A percentile compares a stretch with the other conserved stretches of the same genome.
phyloP scores from a whole-genome alignment of 2,888 invertebrate species.

The Aspidapion aeneum region DNA sequence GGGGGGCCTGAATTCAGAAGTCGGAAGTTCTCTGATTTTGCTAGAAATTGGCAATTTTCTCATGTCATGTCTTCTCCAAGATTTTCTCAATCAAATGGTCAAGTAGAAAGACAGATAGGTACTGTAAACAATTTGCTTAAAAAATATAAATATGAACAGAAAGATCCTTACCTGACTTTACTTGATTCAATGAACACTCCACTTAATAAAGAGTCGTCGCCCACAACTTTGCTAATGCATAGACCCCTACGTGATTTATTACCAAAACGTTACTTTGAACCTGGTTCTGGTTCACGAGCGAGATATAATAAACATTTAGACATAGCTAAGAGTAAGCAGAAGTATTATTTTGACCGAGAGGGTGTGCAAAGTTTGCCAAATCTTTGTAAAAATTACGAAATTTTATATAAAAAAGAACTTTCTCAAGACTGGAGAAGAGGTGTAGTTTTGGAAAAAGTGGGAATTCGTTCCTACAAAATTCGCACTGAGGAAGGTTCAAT shows the following conservation, averaged over 20 bases:
- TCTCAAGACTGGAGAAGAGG: too few relatives aligned
- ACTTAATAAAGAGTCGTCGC: neutral
- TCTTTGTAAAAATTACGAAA: too few relatives aligned
- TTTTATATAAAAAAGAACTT: too few relatives aligned
- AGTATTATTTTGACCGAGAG: too few relatives aligned
- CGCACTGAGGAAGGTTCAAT: too few relatives aligned
- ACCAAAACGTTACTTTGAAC: neutral
- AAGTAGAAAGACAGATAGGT: neutral
- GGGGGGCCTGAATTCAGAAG: conserved; percentile 25
- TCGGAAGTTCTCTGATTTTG: neutral
- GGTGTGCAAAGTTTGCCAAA: too few relatives aligned
- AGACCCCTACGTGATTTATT: conserved; percentile 1
- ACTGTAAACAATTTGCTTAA: neutral
- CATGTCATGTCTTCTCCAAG: neutral
- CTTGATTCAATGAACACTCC: neutral
- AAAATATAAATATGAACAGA: neutral
- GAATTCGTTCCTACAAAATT: too few relatives aligned
- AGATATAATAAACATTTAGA: neutral
- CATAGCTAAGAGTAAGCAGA: neutral
- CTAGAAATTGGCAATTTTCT: neutral
- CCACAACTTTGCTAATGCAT: neutral
- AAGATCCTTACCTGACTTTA: neutral
- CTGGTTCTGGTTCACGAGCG: neutral
- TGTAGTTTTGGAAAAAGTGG: too few relatives aligned
- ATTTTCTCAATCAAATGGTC: neutral